A percentile compares a stretch with the other conserved stretches of the same genome.
Conservation (phyloP, 2,888 invertebrate species). For the Polyommatus iphigenia region DNA sequence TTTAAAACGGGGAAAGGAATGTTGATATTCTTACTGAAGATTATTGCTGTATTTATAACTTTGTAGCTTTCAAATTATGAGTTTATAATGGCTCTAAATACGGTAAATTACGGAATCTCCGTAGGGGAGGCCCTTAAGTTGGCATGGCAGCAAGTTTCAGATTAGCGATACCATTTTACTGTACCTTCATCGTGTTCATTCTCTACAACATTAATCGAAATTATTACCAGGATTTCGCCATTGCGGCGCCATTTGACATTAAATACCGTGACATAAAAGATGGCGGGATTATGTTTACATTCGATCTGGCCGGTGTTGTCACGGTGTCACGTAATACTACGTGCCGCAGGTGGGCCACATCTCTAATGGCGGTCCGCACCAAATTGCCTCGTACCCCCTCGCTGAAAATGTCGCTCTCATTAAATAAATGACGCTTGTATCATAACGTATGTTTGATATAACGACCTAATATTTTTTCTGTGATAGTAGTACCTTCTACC, state of each 20-base stretch:
- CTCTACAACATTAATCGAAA: no score
- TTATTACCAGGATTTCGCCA: neutral
- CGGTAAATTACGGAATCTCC: no score
- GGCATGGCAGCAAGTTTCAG: no score
- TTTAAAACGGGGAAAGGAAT: no score
- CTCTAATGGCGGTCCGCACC: slow-evolving; percentile 3
- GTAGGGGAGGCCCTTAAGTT: no score
- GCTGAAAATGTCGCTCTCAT: neutral
- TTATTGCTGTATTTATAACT: no score
- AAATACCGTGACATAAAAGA: neutral
- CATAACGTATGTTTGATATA: neutral
- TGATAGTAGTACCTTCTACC: neutral
- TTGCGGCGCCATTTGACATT: neutral
- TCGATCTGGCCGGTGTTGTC: neutral
- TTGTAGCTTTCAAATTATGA: no score
- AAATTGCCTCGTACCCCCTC: neutral
- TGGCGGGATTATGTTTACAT: slow-evolving; percentile 9
- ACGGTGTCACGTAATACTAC: slow-evolving; percentile 9
- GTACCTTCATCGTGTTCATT: no score
- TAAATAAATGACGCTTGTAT: slow-evolving; percentile 3
- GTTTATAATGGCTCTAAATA: no score
- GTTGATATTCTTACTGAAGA: no score
- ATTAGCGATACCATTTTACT: no score
- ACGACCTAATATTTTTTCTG: neutral
- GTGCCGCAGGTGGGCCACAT: neutral